phyloP scores from a whole-genome alignment of 2,888 invertebrate genomes.

The Megastigmus dorsalis region DNA sequence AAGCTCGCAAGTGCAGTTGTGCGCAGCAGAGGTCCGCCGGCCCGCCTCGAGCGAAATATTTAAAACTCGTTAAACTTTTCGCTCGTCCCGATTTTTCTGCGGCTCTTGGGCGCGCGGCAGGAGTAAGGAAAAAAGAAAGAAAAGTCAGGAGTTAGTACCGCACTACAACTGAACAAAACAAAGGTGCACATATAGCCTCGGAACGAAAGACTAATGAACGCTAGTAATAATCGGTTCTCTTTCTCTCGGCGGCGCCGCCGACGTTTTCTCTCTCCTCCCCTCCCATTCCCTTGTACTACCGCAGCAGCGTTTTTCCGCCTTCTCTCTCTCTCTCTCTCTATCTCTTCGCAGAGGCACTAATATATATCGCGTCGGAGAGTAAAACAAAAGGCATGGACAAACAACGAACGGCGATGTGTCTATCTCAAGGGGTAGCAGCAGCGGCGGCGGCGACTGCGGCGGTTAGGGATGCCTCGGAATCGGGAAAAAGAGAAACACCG shows the following conservation, averaged over 20 bases:
- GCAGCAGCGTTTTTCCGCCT: too few relatives aligned
- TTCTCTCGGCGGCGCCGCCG: not conserved
- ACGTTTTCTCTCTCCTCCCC: constrained; percentile 43
- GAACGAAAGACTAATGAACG: constrained; percentile 50
- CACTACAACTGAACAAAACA: too few relatives aligned
- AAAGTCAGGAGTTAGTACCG: too few relatives aligned
- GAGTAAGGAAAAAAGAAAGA: too few relatives aligned
- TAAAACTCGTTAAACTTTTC: too few relatives aligned
- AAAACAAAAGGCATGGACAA: constrained; percentile 71
- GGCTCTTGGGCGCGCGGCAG: too few relatives aligned
- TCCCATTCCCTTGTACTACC: too few relatives aligned
- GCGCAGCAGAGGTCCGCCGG: too few relatives aligned
- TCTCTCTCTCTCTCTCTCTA: constrained; percentile 1
- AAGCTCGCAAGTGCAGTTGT: too few relatives aligned
- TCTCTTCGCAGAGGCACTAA: constrained; percentile 59
- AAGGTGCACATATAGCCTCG: not conserved
- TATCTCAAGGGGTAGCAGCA: constrained; percentile 66
- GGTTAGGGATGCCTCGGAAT: constrained; percentile 57
- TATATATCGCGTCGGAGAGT: constrained; percentile 66
- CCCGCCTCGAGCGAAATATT: too few relatives aligned
- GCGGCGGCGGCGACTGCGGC: constrained; percentile 48
- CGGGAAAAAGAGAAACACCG: constrained; percentile 42
- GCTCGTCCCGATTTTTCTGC: too few relatives aligned
- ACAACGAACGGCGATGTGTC: constrained; percentile 70
- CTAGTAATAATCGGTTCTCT: constrained; percentile 47